Percentiles rank a stretch among this genome's conserved stretches.
Evolutionary conservation across 2,113 vertebrate genomes (phyloP).

Genomic region (Xiphophorus hellerii): DNA sequence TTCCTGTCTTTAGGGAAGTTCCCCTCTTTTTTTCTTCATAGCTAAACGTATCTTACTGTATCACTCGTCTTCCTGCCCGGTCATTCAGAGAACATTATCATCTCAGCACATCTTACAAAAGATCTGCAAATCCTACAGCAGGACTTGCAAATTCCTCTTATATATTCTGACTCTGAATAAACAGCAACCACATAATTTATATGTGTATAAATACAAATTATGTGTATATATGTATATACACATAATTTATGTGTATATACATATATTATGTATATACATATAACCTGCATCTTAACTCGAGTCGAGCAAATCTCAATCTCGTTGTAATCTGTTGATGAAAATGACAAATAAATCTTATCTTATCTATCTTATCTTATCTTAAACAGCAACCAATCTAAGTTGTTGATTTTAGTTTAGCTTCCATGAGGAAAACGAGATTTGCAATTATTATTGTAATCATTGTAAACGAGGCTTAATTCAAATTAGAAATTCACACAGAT

Average conservation of each 20-base stretch:
- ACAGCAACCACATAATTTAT: neutral
- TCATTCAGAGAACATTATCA: neutral
- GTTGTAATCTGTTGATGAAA: too few species aligned
- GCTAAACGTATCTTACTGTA: neutral
- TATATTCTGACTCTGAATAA: neutral
- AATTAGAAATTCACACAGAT: neutral
- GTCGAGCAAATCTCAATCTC: too few species aligned
- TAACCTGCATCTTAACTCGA: too few species aligned
- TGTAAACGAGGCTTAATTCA: neutral
- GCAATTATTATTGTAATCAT: neutral
- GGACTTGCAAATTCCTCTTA: neutral
- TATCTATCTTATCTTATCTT: too few species aligned
- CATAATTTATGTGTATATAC: too few species aligned
- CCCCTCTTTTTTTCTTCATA: conserved; percentile 20
- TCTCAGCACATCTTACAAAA: neutral
- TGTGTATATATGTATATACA: too few species aligned
- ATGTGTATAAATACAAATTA: too few species aligned
- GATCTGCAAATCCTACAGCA: fast-evolving
- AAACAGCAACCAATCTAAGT: neutral
- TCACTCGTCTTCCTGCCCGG: neutral
- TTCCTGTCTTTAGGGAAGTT: conserved; percentile 37
- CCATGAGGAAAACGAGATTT: neutral
- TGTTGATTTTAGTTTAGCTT: neutral
- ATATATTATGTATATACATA: too few species aligned
- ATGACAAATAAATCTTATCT: too few species aligned